Conservation (phyloP, 2,888 invertebrate species). For the Timandra comae region DNA sequence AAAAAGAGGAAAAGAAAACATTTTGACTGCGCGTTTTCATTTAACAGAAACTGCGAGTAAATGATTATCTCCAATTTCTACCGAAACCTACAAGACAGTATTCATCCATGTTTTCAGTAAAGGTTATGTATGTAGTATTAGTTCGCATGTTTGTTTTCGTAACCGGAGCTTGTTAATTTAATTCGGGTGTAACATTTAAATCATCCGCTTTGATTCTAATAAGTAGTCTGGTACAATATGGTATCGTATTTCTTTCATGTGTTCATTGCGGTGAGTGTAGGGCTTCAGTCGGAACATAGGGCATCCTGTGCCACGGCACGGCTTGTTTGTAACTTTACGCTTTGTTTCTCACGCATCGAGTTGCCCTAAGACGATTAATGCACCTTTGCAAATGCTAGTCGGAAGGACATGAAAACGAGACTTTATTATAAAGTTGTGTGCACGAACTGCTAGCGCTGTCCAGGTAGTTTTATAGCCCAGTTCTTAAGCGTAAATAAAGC, state of each 20-base stretch:
- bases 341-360: slow-evolving; percentile 44
- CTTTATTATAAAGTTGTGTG: slow-evolving; percentile 1
- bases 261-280: slow-evolving; percentile 23
- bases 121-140: slow-evolving; percentile 1
- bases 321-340: slow-evolving; percentile 38
- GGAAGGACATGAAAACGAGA: slow-evolving; percentile 7
- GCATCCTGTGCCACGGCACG: slow-evolving; percentile 25
- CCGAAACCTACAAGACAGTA: no score
- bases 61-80: no score
- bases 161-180: slow-evolving; percentile 26
- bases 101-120: slow-evolving; percentile 4
- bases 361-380: slow-evolving; percentile 34
- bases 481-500: no score
- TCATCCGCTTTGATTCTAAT: slow-evolving; percentile 37
- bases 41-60: no score
- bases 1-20: slow-evolving; percentile 1
- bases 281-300: slow-evolving; percentile 28
- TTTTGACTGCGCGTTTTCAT: no score
- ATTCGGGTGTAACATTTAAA: slow-evolving; percentile 41
- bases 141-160: slow-evolving; percentile 17
- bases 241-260: slow-evolving; percentile 42
- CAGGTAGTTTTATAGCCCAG: slow-evolving; percentile 1
- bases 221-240: slow-evolving; percentile 20
- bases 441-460: background rate
- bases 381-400: slow-evolving; percentile 15